These are phyloP conservation scores for Amniataba percoides DNA, from an alignment of 2,797 vertebrate species.

Conservation along the genomic window DNA sequence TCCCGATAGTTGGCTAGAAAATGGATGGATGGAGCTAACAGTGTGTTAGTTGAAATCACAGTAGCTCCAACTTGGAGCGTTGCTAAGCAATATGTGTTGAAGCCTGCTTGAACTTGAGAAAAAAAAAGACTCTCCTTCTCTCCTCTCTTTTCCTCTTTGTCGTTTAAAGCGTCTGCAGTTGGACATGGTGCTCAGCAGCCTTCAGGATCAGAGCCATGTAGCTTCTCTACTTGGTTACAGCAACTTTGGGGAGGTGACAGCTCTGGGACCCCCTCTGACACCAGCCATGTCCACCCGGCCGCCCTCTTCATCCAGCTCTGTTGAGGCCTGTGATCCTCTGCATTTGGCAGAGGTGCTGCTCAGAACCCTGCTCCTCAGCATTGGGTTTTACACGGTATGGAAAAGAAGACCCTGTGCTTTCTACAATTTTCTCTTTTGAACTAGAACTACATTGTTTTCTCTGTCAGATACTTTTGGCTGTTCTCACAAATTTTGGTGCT, in stretches of 20 bases:
- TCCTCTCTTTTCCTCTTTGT: conserved; percentile 21
- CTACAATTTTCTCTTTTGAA: not conserved
- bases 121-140: conserved; percentile 11
- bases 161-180: conserved; percentile 85
- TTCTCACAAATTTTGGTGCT: not conserved
- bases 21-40: conserved; percentile 20
- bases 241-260: conserved; percentile 83
- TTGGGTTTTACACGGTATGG: conserved; percentile 88
- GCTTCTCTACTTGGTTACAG: conserved; percentile 88
- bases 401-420: not conserved
- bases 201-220: conserved; percentile 89
- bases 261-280: conserved; percentile 73
- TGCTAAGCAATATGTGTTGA: conserved; percentile 51
- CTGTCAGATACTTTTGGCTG: not conserved
- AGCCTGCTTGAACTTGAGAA: conserved; percentile 42
- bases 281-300: conserved; percentile 65
- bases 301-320: conserved; percentile 72
- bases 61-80: conserved; percentile 24
- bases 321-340: conserved; percentile 82
- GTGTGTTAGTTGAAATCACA: conserved; percentile 12
- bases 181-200: conserved; percentile 89
- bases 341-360: conserved; percentile 88
- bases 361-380: conserved; percentile 87
- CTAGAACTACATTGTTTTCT: not conserved
- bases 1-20: conserved; percentile 26